Evolutionary conservation across 2,113 vertebrate species (phyloP).

Genomic region (Pollachius pollachius): DNA sequence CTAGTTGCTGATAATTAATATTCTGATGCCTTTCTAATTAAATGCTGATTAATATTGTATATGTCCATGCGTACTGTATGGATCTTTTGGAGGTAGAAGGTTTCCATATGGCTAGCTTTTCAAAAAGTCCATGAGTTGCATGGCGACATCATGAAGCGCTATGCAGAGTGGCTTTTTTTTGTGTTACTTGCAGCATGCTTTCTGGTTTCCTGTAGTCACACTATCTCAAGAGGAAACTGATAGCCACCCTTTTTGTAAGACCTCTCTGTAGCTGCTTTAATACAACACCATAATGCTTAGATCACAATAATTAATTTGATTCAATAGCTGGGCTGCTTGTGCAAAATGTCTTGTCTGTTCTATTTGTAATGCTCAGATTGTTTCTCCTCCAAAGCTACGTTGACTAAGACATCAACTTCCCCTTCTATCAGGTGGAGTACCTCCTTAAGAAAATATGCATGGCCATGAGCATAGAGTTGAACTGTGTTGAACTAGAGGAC

Average conservation of each 20-base stretch:
- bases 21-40: not conserved
- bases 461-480: constrained; percentile 86
- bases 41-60: not conserved
- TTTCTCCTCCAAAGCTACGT: not conserved
- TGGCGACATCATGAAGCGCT: not conserved
- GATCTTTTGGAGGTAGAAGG: not conserved
- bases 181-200: constrained; percentile 46
- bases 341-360: too few species aligned
- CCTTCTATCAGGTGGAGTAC: constrained; percentile 83
- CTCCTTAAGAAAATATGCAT: constrained; percentile 89
- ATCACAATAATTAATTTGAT: not conserved
- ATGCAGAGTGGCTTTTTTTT: constrained; percentile 41
- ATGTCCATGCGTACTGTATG: not conserved
- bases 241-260: constrained; percentile 20
- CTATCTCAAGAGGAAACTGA: constrained; percentile 22
- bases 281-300: not conserved
- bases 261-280: not conserved
- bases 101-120: not conserved
- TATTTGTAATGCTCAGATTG: too few species aligned
- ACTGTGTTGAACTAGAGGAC: constrained; percentile 85
- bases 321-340: not conserved
- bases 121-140: not conserved
- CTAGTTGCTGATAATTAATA: not conserved
- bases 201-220: constrained; percentile 62
- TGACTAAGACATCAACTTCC: not conserved